Percentiles rank a stretch among this genome's conserved stretches.
These are phyloP conservation scores for Cactoblastis cactorum DNA, from an alignment of 2,888 invertebrate genomes.

Conservation along the genomic window DNA sequence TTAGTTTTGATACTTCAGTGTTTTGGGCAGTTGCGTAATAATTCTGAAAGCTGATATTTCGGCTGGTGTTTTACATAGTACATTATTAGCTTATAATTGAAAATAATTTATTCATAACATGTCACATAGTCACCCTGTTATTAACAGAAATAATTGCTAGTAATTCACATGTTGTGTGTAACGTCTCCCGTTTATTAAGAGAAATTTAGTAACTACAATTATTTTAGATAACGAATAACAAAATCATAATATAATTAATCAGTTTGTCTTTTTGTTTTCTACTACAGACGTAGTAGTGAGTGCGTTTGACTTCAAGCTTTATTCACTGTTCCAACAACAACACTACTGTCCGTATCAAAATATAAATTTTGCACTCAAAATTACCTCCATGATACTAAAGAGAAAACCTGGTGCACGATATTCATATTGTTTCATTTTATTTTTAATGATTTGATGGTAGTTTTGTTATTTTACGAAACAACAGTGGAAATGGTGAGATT, in stretches of 20 bases:
- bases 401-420: conserved; percentile 48
- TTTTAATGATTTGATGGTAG: conserved; percentile 22
- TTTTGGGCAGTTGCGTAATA: background rate
- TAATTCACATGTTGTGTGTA: background rate
- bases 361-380: conserved; percentile 63
- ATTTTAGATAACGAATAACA: too few relatives aligned
- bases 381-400: conserved; percentile 58
- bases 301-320: conserved; percentile 45
- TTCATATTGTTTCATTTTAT: conserved; percentile 41
- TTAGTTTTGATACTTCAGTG: background rate
- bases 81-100: conserved; percentile 2
- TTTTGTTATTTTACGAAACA: conserved; percentile 5
- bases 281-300: conserved; percentile 28
- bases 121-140: conserved; percentile 1
- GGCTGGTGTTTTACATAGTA: background rate
- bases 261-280: too few relatives aligned
- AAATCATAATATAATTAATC: too few relatives aligned
- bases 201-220: too few relatives aligned
- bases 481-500: background rate
- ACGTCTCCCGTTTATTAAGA: background rate
- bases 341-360: conserved; percentile 50
- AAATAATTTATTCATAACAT: conserved; percentile 8
- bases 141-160: background rate
- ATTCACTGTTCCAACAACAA: conserved; percentile 47
- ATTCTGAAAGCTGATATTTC: background rate